Percentiles rank a stretch among this genome's conserved stretches.
Evolutionary conservation across 2,888 invertebrate genomes (phyloP).

Genomic region (Amitus sp.): DNA sequence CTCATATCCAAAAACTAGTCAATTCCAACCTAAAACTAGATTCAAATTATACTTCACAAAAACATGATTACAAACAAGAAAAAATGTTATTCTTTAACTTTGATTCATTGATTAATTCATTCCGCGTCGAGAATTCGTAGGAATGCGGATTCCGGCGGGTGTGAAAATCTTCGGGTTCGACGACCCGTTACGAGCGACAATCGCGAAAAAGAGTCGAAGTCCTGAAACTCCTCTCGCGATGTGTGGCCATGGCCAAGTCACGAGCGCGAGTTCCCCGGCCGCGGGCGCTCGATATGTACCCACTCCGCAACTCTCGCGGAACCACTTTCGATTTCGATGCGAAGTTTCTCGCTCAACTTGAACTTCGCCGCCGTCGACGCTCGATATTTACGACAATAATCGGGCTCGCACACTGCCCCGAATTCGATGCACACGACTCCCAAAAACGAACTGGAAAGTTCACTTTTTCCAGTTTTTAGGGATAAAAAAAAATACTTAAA

Average conservation of each 20-base stretch:
- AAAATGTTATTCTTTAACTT: too few species aligned
- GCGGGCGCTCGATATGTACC: background rate
- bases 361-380: conserved; percentile 24
- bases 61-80: too few species aligned
- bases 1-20: too few species aligned
- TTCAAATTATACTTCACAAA: too few species aligned
- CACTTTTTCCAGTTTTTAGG: background rate
- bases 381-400: conserved; percentile 35
- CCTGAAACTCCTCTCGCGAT: conserved; percentile 2
- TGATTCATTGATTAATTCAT: too few species aligned
- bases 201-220: too few species aligned
- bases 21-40: too few species aligned
- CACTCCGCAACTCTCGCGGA: conserved; percentile 13
- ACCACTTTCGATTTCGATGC: conserved; percentile 36
- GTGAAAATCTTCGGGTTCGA: conserved; percentile 1
- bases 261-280: background rate
- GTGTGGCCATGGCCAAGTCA: background rate
- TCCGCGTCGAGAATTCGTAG: too few species aligned
- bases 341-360: conserved; percentile 32
- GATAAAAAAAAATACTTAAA: background rate
- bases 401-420: conserved; percentile 29
- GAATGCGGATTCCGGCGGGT: too few species aligned
- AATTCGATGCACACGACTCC: background rate
- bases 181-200: background rate
- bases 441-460: too few species aligned